phyloP scores from a whole-genome alignment of 2,113 vertebrate species.

The Gobius niger region DNA sequence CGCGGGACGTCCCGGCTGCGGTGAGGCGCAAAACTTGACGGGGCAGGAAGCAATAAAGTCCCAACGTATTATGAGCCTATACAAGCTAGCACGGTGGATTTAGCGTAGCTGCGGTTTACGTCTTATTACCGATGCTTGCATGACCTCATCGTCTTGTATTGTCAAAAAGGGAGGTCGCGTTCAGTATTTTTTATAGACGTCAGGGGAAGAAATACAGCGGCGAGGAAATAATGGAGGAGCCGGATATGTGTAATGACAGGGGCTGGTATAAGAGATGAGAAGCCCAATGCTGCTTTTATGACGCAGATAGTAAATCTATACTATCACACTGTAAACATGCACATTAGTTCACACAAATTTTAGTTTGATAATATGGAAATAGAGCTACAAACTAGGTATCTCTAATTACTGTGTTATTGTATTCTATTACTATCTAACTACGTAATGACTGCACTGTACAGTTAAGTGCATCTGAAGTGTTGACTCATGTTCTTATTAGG shows the following conservation, averaged over 20 bases:
- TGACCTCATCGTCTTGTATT: slow-evolving; percentile 32
- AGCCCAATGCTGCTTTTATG: not conserved
- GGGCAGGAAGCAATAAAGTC: slow-evolving; percentile 1
- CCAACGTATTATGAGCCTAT: not conserved
- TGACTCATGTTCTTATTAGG: no score
- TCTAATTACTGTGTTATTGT: no score
- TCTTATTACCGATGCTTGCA: slow-evolving; percentile 17
- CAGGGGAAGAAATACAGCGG: slow-evolving; percentile 5
- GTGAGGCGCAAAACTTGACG: slow-evolving; percentile 1
- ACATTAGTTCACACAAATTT: not conserved
- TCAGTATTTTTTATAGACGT: slow-evolving; percentile 9
- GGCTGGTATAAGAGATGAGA: slow-evolving; percentile 2
- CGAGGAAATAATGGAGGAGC: not conserved
- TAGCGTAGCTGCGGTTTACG: not conserved
- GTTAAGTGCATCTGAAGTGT: no score
- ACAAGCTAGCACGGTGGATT: not conserved
- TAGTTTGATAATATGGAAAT: no score
- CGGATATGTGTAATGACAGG: not conserved
- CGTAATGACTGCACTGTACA: no score
- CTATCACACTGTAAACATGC: not conserved
- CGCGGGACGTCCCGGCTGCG: not conserved
- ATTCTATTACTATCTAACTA: no score
- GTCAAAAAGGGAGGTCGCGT: slow-evolving; percentile 23
- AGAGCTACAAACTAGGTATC: no score
- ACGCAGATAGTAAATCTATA: not conserved